Evolutionary conservation across 1,140 invertebrate species (phyloP).

Genomic region (Luehdorfia chinensis): DNA sequence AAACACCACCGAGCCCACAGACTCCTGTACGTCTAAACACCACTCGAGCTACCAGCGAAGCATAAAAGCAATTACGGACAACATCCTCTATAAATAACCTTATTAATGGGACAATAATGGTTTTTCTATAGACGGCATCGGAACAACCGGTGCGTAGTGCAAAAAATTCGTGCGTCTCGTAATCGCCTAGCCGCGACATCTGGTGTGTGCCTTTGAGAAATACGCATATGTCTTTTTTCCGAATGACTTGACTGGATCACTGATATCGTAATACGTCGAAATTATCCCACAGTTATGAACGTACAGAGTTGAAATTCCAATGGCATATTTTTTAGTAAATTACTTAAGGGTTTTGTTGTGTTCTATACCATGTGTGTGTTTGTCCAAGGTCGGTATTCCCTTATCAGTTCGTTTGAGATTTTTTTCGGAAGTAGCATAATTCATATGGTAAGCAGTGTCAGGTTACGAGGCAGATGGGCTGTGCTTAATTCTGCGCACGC

Average conservation of each 20-base stretch:
- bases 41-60: no score
- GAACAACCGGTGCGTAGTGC: constrained; percentile 30
- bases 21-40: no score
- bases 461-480: constrained; percentile 66
- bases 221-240: constrained; percentile 58
- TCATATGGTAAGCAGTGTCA: constrained; percentile 67
- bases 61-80: constrained; percentile 6
- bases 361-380: constrained; percentile 15
- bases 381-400: constrained; percentile 31
- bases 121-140: constrained; percentile 20
- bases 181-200: constrained; percentile 50
- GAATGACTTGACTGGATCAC: constrained; percentile 46
- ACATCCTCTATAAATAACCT: constrained; percentile 13
- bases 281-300: constrained; percentile 12
- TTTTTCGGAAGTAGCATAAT: constrained; percentile 61
- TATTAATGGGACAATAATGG: constrained; percentile 17
- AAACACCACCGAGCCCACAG: no score
- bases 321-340: background rate
- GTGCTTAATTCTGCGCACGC: constrained; percentile 49
- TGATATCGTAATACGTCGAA: constrained; percentile 8
- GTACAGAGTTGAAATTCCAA: constrained; percentile 17
- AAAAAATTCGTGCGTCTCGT: constrained; percentile 44
- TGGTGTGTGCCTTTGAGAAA: constrained; percentile 51
- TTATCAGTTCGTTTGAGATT: constrained; percentile 27
- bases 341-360: background rate